Evolutionary conservation across 2,888 invertebrate species (phyloP), one percentile per base, ranked within the genome.

Genomic region (Coecobrya sp.): DNA sequence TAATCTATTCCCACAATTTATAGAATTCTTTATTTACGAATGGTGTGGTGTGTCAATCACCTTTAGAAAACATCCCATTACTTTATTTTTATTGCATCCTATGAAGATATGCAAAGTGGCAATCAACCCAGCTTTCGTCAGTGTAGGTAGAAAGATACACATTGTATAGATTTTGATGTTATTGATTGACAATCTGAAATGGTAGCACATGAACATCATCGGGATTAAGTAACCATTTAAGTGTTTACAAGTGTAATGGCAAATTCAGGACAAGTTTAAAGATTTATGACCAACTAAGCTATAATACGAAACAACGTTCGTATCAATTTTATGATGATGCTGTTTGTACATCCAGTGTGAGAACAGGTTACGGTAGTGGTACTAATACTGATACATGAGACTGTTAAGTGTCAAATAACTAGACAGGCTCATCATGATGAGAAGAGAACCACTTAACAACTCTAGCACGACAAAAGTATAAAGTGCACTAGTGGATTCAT

Each of bases 1-100:
- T 89, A 73, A 89, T 84, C 89, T 45, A 36, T 89, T 55, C 59
- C 65, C 84, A 45, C 73, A 70, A 70, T 89, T 81, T 89, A 81
- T 89, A 19, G 59, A 52, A 42, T 19, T 42, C 42, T 42, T 42
- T 42, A 22, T 70, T 25, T 49, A 70, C 84, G 27, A 84, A 76
- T 16, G 25, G 62, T 42, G 22, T 16, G 25, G 62, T 42, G 22
- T 86, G 65, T 86, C 68, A 65, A 70, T 86, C 68, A 86, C 85
- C 68, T 52, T 30, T 55, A 19, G 7, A 81, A 81, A n/a, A 81
- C 30, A 76, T 42, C 30, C 68, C n/a, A 76, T 76, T 79, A 79
- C 25, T 27, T 25, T 22, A 22, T 7, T 36, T 27, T 25, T 22
- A 22, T 7, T 36, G 36, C 36, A 62, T 2, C 10, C 22, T 45